Percentiles rank a stretch among this genome's conserved stretches.
Conservation (phyloP, 2,113 vertebrate species). For the Gallinago undulata region DNA sequence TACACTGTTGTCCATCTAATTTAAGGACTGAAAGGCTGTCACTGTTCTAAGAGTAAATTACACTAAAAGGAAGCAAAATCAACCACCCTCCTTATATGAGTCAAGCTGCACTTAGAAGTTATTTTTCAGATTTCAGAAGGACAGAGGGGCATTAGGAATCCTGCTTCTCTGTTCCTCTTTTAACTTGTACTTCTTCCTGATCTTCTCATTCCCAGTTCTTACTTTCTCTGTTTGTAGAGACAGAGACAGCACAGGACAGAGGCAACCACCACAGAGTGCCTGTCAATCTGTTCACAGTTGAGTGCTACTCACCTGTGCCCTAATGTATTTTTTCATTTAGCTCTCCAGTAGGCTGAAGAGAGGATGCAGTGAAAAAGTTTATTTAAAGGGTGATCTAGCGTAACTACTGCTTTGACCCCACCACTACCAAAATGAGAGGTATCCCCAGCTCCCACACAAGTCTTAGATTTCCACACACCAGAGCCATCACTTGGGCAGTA, state of each 20-base stretch:
- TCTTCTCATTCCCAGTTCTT: background rate
- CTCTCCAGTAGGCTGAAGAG: background rate
- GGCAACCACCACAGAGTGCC: background rate
- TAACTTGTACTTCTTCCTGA: background rate
- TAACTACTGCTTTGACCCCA: background rate
- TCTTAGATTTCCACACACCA: background rate
- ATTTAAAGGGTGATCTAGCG: background rate
- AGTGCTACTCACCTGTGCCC: too few species aligned
- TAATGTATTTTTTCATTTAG: background rate
- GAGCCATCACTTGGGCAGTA: background rate
- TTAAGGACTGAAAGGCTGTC: background rate
- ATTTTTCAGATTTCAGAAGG: background rate
- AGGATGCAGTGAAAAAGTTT: background rate
- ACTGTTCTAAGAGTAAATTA: background rate
- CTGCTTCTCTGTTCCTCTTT: background rate
- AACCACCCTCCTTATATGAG: background rate
- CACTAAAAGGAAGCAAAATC: background rate
- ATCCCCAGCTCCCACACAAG: background rate
- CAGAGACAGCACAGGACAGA: background rate
- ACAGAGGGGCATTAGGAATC: background rate
- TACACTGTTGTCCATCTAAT: fast-evolving
- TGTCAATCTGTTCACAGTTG: background rate
- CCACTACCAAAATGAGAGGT: background rate
- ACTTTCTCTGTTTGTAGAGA: background rate
- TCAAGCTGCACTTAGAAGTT: background rate